Percentiles rank a stretch among this genome's conserved stretches.
phyloP scores from a whole-genome alignment of 2,797 vertebrate genomes.

The Gambelia wislizenii region DNA sequence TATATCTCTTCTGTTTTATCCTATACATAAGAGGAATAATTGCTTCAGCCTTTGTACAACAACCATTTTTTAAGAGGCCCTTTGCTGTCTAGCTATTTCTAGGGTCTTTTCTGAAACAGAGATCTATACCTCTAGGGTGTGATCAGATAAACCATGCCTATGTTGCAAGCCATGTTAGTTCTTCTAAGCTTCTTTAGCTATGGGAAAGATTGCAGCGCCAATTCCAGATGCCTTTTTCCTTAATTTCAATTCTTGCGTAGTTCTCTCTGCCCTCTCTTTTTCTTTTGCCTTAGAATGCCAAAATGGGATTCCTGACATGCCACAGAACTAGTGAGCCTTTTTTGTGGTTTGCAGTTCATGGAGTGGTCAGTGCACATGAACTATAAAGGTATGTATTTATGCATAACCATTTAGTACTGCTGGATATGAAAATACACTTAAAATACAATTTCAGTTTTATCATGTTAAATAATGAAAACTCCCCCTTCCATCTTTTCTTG shows the following conservation, averaged over 20 bases:
- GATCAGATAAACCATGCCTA: neutral
- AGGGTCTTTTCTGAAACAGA: neutral
- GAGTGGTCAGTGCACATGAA: neutral
- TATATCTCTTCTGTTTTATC: neutral
- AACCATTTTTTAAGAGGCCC: neutral
- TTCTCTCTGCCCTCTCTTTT: neutral
- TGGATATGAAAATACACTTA: neutral
- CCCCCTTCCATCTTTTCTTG: neutral
- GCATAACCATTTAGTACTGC: neutral
- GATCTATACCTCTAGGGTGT: neutral
- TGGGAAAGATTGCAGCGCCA: neutral
- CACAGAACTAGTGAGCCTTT: neutral
- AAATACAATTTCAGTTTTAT: neutral
- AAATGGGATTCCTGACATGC: neutral
- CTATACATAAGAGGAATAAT: neutral
- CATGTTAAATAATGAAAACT: neutral
- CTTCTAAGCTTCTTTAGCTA: neutral
- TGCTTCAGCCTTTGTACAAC: neutral
- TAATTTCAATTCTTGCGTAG: neutral
- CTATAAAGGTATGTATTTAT: neutral
- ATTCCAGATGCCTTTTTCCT: neutral
- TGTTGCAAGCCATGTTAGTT: neutral
- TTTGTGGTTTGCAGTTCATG: neutral
- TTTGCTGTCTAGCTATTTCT: neutral
- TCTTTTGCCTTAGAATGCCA: neutral